Base-by-base conservation (phyloP, 2,113 vertebrate genomes). In the Lepisosteus osseus region DNA sequence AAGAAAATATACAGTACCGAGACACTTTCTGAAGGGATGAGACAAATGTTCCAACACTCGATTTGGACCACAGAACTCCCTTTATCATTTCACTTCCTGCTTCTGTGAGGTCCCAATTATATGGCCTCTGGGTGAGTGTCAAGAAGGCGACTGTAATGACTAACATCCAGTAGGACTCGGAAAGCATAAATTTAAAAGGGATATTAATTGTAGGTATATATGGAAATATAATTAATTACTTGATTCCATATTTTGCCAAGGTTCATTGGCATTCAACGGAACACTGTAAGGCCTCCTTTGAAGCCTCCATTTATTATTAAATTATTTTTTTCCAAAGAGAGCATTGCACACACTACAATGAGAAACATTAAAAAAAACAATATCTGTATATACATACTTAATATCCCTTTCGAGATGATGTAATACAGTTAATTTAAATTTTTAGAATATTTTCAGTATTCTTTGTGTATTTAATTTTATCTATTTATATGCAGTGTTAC, bases 401-500 rank as follows among this genome's bases (percentile, higher is more conserved):
- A 84, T 86, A 89, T 84, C 77, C 72, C 77, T 80, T 85, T 78
- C 84, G 76, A 77, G 76, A 79, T 85, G 78, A 81, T 80, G 69
- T 83, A 83, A 81, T 75, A 56, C 85, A 84, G 81, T 82, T 91
- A 87, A 91, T 90, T 92, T 91, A 92, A 87, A 84, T 85, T 84
- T 78, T 86, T 86, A 87, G 82, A 88, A 70, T 90, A 88, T 90
- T 87, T 90, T 90, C 89, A 92, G 86, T 92, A 88, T 92, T 90
- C 84, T 76, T 78, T 82, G 80, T 78, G 83, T 92, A 92, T 92
- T 92, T 92, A 92, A 92, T 90, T 88, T 82, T 80, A 79, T 85
- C 85, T 92, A 90, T 92, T 92, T 92, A 92, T 91, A 88, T 90
- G 79, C 86, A 88, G 91, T 92, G 90, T 92, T 87, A 88, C 86